A percentile compares a stretch with the other conserved stretches of the same genome.
Evolutionary conservation across 2,888 invertebrate genomes (phyloP).

Genomic region (Athrips mouffetella): DNA sequence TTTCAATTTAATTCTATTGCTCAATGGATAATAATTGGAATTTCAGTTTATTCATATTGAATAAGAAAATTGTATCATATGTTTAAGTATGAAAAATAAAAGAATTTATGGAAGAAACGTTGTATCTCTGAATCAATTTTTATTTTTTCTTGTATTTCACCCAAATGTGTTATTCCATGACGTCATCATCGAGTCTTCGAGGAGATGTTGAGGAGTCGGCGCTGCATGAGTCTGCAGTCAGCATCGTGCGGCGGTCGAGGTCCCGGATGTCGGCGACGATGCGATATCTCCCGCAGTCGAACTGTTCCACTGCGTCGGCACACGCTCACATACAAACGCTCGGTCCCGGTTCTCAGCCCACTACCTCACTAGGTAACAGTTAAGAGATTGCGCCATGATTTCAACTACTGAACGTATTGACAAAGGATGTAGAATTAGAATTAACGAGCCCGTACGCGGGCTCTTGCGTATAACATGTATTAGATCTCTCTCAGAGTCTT

Average conservation of each 20-base stretch:
- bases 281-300: constrained; percentile 34
- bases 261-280: constrained; percentile 30
- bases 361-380: constrained; percentile 75
- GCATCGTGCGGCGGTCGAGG: constrained; percentile 30
- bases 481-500: constrained; percentile 58
- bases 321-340: constrained; percentile 40
- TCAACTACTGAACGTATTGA: no score
- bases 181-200: constrained; percentile 56
- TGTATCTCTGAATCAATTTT: constrained; percentile 51
- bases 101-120: constrained; percentile 43
- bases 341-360: constrained; percentile 72
- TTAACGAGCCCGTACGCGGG: constrained; percentile 45
- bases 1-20: constrained; percentile 64
- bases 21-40: constrained; percentile 64
- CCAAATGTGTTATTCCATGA: constrained; percentile 77
- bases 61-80: constrained; percentile 74
- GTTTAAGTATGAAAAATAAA: constrained; percentile 73
- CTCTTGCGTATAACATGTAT: constrained; percentile 59
- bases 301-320: constrained; percentile 41
- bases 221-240: constrained; percentile 39
- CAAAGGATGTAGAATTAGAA: constrained; percentile 34
- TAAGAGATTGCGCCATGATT: constrained; percentile 59
- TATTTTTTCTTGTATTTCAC: constrained; percentile 61
- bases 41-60: constrained; percentile 74
- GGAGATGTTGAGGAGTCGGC: constrained; percentile 51